phyloP scores from a whole-genome alignment of 92 coral and sea anemone genomes.

The Epizoanthus illoricatus region DNA sequence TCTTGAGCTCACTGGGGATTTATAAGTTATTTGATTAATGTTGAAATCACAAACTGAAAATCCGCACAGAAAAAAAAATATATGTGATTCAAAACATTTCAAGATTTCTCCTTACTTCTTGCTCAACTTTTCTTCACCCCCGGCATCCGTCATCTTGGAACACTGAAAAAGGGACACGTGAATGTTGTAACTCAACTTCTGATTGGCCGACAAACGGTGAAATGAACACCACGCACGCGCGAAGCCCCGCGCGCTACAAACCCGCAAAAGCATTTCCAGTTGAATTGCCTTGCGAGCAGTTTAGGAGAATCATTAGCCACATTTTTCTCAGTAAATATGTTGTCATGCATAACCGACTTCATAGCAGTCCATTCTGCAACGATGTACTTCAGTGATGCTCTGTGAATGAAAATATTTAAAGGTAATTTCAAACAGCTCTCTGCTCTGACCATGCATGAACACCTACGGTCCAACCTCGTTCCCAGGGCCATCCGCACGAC shows the following conservation, averaged over 20 bases:
- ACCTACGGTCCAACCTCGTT: too few relatives aligned
- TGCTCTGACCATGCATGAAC: too few relatives aligned
- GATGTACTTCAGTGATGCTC: too few relatives aligned
- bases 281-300: background rate
- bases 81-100: background rate
- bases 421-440: background rate
- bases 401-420: background rate
- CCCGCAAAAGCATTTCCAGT: conserved; percentile 51
- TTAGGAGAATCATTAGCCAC: background rate
- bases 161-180: conserved; percentile 56
- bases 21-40: background rate
- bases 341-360: background rate
- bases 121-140: conserved; percentile 85
- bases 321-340: background rate
- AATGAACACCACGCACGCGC: conserved; percentile 68
- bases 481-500: too few relatives aligned
- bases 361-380: conserved; percentile 5
- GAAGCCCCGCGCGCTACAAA: conserved; percentile 59
- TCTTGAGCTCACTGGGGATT: conserved; percentile 77
- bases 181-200: conserved; percentile 33
- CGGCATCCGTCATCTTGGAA: conserved; percentile 92
- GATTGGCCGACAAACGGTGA: conserved; percentile 66
- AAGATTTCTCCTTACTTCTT: too few relatives aligned
- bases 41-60: background rate
- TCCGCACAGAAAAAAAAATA: background rate